Base-by-base conservation (phyloP, 1,140 invertebrate species). In the Plodia interpunctella region DNA sequence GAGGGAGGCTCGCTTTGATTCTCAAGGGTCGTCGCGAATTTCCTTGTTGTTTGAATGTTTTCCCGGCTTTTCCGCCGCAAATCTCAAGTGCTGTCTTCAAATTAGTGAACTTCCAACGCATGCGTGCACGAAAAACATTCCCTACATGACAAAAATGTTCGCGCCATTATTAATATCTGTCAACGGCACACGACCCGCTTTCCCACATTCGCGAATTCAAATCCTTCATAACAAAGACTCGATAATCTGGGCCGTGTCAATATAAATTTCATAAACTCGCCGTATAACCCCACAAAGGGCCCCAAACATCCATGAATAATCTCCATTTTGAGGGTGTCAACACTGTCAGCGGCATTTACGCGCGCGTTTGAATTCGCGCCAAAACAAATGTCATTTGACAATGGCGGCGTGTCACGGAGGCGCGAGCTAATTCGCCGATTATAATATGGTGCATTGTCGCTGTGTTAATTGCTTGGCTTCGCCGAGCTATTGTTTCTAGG, bases 171-270 rank as follows among this genome's bases (percentile, higher is more conserved):
- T 83, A 84, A 87, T 84, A 80, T 83, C 83, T 84, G 91, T 76
- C 91, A 91, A 57, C 83, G 86, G 79, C 91, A 91, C 81, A 89
- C 90, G 68, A 80, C 90, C 78, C 85, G 83, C 70, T 90, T 90
- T 82, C 90, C 90, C 67, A 88, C 90, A 78, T 73, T 63, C 68
- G 85, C 71, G 65, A 82, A 83, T 85, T 81, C 80, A 80, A 78
- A 83, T 80, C 73, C 75, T 75, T 76, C 75, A 80, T 76, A 83
- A 85, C 81, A 82, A 83, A 78, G 74, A 76, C 77, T 78, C 84
- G 66, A 87, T 87, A 87, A 87, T 87, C 83, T 82, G 69, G 65
- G 74, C 74, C 82, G 82, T 83, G 80, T 85, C 82, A 87, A 85
- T 83, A 87, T 87, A 87, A 87, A 87, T 87, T 87, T 87, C 82